Evolutionary conservation across 2,113 vertebrate species (phyloP).

Genomic region (Miniopterus natalensis): DNA sequence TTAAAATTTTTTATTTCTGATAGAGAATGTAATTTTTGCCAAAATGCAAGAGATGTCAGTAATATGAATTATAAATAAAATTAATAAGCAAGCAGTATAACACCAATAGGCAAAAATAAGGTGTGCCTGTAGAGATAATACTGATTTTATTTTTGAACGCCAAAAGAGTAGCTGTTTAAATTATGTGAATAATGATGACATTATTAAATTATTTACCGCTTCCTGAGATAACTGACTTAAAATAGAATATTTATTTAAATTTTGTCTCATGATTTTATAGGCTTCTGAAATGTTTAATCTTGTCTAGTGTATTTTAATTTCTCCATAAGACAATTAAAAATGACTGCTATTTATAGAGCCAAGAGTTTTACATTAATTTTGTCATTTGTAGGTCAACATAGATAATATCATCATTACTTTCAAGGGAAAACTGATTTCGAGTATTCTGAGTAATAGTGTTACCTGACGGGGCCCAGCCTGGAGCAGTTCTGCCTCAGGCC

Average conservation of each 20-base stretch:
- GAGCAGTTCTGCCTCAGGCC: no score
- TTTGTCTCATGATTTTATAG: neutral
- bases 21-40: neutral
- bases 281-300: neutral
- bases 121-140: neutral
- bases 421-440: neutral
- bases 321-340: neutral
- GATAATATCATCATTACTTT: neutral
- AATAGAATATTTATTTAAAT: slow-evolving; percentile 25
- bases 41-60: neutral
- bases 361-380: neutral
- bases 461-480: no score
- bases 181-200: neutral
- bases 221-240: neutral
- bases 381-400: neutral
- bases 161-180: neutral
- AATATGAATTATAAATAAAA: neutral
- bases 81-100: neutral
- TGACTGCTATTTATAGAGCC: neutral
- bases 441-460: neutral
- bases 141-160: neutral
- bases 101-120: neutral
- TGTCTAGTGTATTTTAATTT: neutral
- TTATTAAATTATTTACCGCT: neutral
- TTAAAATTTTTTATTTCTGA: neutral